Evolutionary conservation across 92 coral and sea anemone genomes (phyloP).

Genomic region (Anthopleura xanthogrammica): DNA sequence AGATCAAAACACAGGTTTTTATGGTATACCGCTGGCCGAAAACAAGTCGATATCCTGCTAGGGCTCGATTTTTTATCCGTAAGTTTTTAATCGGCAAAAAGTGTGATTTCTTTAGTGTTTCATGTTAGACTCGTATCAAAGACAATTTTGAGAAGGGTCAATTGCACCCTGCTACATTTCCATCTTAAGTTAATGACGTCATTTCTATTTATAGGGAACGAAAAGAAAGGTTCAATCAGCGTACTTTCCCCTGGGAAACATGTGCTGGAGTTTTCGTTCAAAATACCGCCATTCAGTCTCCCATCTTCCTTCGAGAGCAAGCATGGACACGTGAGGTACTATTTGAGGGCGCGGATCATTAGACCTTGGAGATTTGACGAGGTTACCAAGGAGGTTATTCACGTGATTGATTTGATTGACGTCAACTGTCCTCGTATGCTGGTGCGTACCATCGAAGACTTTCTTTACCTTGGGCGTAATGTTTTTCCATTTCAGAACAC

Average conservation of each 20-base stretch:
- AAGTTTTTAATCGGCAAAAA: no score
- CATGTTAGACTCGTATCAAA: no score
- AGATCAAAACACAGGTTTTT: no score
- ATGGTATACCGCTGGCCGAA: no score
- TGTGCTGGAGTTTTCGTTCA: constrained; percentile 73
- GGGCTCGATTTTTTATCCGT: no score
- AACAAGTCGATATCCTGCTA: no score
- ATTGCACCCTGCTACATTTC: neutral
- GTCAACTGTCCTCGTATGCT: constrained; percentile 82
- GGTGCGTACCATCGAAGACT: constrained; percentile 28
- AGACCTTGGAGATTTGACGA: constrained; percentile 87
- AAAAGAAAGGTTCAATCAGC: constrained; percentile 45
- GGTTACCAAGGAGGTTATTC: constrained; percentile 61
- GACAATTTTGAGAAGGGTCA: no score
- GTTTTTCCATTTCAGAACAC: no score
- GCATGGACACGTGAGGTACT: constrained; percentile 80
- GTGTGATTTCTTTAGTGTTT: no score
- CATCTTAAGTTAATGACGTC: neutral
- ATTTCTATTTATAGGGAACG: neutral
- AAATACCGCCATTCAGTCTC: constrained; percentile 82
- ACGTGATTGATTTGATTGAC: constrained; percentile 72
- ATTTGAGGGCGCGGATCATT: constrained; percentile 72
- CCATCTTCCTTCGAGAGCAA: constrained; percentile 91
- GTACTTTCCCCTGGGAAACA: constrained; percentile 66
- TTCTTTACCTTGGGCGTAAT: no score